These are phyloP conservation scores for Eudyptes chrysolophus DNA, from an alignment of 2,113 vertebrate species.

Conservation along the genomic window DNA sequence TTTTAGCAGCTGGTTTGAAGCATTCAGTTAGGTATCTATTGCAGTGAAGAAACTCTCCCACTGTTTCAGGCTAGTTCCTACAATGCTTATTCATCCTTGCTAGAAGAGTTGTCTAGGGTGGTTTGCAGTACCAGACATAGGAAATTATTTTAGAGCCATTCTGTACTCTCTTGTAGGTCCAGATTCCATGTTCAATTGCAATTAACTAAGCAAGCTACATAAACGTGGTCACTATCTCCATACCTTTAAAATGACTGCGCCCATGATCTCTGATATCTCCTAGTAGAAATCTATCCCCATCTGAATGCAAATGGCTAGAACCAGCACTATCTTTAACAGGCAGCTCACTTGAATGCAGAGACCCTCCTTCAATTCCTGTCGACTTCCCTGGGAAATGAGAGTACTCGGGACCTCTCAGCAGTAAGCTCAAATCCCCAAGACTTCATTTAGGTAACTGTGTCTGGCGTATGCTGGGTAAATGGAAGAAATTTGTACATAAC, in stretches of 20 bases:
- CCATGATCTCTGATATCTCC: background rate
- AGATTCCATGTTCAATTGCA: background rate
- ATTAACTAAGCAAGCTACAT: background rate
- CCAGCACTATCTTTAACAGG: background rate
- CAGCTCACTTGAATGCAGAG: background rate
- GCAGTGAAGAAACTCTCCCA: background rate
- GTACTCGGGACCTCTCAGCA: background rate
- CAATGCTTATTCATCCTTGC: background rate
- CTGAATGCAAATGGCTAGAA: background rate
- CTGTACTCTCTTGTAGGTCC: background rate
- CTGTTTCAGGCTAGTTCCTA: background rate
- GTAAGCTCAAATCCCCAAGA: background rate
- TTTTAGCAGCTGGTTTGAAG: constrained; percentile 23
- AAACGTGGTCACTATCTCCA: background rate
- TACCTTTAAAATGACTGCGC: background rate
- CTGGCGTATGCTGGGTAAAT: background rate
- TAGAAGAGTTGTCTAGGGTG: background rate
- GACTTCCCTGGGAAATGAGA: background rate
- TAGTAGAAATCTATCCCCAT: background rate
- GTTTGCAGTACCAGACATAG: background rate
- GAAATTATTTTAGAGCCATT: background rate
- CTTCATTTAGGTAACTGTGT: background rate
- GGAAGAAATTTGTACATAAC: background rate
- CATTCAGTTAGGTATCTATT: background rate
- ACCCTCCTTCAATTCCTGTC: background rate